Percentiles rank a stretch among this genome's conserved stretches.
Conservation (phyloP, 1,140 invertebrate genomes). For the Cylas formicarius region DNA sequence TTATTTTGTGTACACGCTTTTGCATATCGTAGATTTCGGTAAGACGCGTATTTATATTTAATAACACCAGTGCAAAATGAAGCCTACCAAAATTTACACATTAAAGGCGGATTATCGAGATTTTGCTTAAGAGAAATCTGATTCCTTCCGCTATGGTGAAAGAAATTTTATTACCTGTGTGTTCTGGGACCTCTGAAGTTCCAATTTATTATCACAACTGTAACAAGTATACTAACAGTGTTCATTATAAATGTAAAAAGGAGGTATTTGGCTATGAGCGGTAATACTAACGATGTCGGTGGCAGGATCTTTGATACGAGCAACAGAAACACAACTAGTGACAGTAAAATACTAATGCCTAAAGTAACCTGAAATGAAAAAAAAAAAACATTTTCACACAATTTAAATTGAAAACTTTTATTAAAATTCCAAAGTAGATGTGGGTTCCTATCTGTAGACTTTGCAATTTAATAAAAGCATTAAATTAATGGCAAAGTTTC, state of each 20-base stretch:
- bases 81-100: not conserved
- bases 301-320: conserved; percentile 98
- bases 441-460: no score
- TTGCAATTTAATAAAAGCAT: no score
- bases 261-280: conserved; percentile 96
- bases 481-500: no score
- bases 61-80: no score
- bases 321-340: conserved; percentile 97
- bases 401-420: no score
- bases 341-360: conserved; percentile 97
- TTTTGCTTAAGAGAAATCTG: not conserved
- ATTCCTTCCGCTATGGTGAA: not conserved
- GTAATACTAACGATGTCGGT: conserved; percentile 91
- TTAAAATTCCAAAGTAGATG: no score
- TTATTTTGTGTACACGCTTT: not conserved
- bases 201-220: conserved; percentile 99
- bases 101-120: not conserved
- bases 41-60: no score
- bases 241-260: conserved; percentile 99
- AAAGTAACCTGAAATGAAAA: conserved; percentile 66
- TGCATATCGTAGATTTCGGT: no score
- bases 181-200: conserved; percentile 93
- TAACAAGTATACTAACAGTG: conserved; percentile 96
- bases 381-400: no score
- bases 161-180: conserved; percentile 61